Evolutionary conservation across 2,888 invertebrate species (phyloP), one percentile per base, ranked within the genome.

Genomic region (Margaritifera margaritifera): DNA sequence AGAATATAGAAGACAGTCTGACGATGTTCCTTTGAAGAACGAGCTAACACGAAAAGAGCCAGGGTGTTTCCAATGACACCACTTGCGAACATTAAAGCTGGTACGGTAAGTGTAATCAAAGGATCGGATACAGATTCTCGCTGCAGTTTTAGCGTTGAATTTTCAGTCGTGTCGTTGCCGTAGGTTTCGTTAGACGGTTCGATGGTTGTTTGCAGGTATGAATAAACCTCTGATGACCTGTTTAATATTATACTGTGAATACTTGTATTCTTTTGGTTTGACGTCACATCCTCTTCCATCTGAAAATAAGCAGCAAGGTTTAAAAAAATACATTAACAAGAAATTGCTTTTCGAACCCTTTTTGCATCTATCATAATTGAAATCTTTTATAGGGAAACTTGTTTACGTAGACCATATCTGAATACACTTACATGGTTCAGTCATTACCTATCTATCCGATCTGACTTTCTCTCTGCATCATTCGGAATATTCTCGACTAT

Each of bases 1-100:
- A 89, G 75, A 15, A 86, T 81, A 74, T 87, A 89, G 75, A 89
- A 89, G 1, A 88, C 85, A 0, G 87, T 86, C 62, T 83, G 71
- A 65, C 80, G 82, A 54, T 86, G 85, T 42, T 86, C 84, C 42
- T 76, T 70, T 8, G 83, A 80, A 6, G 85, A 81, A 20, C 83
- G 74, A 52, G 80, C 76, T 50, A 89, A 74, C 22, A 88, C 87
- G 11, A 84, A 64, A 52, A 89, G 78, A 1, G 89, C 89, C 50
- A 88, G 74, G 25, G 84, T 73, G 69, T 89, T 89, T 8, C 89
- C 89, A 72, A 84, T 64, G 20, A 85, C 78, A 8, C 84, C 83
- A 15, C 80, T 67, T n/a, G 79, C 75, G 57, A 82, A 83, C 83
- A 84, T 82, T 2, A 77, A 71, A 0, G 82, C 77, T 0, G 82